Conservation (phyloP, 2,797 vertebrate species). For the Orestias chungarensis region DNA sequence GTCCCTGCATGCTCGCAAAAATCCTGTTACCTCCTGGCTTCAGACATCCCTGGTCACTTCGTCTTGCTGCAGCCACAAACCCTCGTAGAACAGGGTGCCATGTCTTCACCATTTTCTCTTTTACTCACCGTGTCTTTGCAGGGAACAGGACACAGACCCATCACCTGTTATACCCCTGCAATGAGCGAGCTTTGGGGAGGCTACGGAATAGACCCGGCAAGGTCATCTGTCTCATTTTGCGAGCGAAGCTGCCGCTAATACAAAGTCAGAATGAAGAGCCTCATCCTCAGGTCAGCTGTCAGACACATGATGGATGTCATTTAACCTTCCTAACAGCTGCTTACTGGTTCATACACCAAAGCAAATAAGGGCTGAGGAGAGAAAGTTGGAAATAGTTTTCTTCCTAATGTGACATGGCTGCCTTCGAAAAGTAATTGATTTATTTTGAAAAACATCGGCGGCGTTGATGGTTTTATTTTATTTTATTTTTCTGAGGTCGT, state of each 20-base stretch:
- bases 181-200: constrained; percentile 49
- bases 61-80: background rate
- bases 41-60: constrained; percentile 23
- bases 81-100: background rate
- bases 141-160: constrained; percentile 51
- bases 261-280: constrained; percentile 75
- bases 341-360: constrained; percentile 59
- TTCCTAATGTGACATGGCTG: constrained; percentile 28
- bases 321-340: constrained; percentile 70
- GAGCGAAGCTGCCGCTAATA: constrained; percentile 71
- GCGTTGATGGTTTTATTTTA: constrained; percentile 42
- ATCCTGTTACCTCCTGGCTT: constrained; percentile 23
- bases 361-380: constrained; percentile 55
- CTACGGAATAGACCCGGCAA: constrained; percentile 43
- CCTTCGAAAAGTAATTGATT: constrained; percentile 51
- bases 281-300: constrained; percentile 67
- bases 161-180: constrained; percentile 53
- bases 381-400: constrained; percentile 50
- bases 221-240: constrained; percentile 76
- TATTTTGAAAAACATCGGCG: constrained; percentile 60
- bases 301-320: constrained; percentile 76
- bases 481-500: constrained; percentile 48
- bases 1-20: constrained; percentile 30
- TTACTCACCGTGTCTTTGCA: background rate
- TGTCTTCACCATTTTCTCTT: background rate